Evolutionary conservation across 2,888 invertebrate genomes (phyloP).

Genomic region (Pyrocoelia pectoralis): DNA sequence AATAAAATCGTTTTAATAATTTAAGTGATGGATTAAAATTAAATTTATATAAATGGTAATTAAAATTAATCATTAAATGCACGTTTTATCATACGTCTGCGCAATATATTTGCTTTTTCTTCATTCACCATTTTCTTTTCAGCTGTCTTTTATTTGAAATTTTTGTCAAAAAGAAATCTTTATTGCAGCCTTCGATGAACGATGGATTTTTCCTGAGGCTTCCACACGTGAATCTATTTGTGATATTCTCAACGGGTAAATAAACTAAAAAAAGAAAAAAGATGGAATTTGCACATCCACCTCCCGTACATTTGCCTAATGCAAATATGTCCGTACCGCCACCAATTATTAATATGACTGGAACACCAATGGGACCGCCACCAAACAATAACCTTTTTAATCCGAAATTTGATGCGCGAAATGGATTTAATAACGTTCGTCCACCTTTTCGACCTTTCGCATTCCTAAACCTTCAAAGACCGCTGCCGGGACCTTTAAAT

Average conservation of each 20-base stretch:
- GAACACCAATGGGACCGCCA: slow-evolving; percentile 35
- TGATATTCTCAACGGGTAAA: neutral
- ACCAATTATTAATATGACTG: slow-evolving; percentile 45
- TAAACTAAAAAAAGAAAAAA: slow-evolving; percentile 7
- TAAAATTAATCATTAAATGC: no score
- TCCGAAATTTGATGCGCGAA: slow-evolving; percentile 36
- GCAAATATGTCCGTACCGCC: slow-evolving; percentile 48
- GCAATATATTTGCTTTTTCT: no score
- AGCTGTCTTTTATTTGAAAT: no score
- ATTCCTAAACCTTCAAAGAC: slow-evolving; percentile 57
- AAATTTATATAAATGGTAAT: no score
- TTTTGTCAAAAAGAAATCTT: no score
- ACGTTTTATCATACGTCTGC: no score
- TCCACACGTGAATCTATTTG: neutral
- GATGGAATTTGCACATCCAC: slow-evolving; percentile 58
- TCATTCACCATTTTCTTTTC: no score
- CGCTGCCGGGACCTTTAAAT: slow-evolving; percentile 61
- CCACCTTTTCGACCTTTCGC: slow-evolving; percentile 58
- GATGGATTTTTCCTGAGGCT: no score
- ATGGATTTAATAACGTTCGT: slow-evolving; percentile 38
- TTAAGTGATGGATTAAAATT: no score
- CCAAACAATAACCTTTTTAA: slow-evolving; percentile 16
- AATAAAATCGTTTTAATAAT: no score
- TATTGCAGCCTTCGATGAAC: no score
- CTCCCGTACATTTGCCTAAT: slow-evolving; percentile 59